These are phyloP conservation scores for Neomicropteryx cornuta DNA, from an alignment of 1,140 invertebrate species.

Conservation along the genomic window DNA sequence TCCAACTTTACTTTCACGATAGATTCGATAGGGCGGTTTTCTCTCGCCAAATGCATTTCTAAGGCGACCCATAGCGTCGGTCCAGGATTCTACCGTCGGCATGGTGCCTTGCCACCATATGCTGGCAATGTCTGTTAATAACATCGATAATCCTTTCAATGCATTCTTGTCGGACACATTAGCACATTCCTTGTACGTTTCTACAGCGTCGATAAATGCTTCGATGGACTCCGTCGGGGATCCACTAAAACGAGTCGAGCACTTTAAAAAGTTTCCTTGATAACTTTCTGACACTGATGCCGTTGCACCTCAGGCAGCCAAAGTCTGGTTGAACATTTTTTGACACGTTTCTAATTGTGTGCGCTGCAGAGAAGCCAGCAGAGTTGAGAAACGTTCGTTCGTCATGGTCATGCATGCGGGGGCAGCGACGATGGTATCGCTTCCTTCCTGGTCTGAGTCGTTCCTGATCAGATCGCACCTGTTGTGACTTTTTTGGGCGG, in stretches of 20 bases:
- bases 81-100: constrained; percentile 8
- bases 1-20: constrained; percentile 10
- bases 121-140: constrained; percentile 11
- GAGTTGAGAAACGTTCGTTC: background rate
- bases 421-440: background rate
- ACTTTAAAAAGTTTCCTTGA: constrained; percentile 7
- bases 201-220: constrained; percentile 10
- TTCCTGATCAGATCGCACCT: no score
- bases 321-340: background rate
- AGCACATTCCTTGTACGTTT: constrained; percentile 10
- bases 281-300: background rate
- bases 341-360: background rate
- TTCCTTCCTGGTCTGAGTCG: no score
- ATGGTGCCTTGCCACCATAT: constrained; percentile 11
- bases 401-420: background rate
- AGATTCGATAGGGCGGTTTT: constrained; percentile 12
- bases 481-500: no score
- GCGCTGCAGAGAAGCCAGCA: background rate
- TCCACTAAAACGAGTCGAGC: constrained; percentile 12
- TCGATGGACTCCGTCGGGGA: constrained; percentile 6
- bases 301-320: background rate
- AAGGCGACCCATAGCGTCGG: constrained; percentile 7
- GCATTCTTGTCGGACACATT: constrained; percentile 12
- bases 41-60: constrained; percentile 7
- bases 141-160: constrained; percentile 11